Conservation (phyloP, 2,113 vertebrate genomes). For the Lutjanus erythropterus region DNA sequence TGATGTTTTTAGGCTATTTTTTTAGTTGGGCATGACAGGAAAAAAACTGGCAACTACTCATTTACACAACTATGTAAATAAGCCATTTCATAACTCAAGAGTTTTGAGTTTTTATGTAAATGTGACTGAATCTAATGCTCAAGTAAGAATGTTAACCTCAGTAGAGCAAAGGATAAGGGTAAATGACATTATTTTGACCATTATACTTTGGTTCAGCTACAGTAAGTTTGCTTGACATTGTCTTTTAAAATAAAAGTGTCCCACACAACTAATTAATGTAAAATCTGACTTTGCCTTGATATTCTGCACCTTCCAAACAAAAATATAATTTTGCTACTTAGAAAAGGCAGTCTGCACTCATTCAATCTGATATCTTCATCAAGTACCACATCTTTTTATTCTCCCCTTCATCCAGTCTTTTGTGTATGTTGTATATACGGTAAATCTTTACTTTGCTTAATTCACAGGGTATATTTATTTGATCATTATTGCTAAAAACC, state of each 20-base stretch:
- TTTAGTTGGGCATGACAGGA: no score
- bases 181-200: background rate
- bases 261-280: background rate
- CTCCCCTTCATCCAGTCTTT: background rate
- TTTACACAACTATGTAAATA: background rate
- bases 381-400: background rate
- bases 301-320: constrained; percentile 9
- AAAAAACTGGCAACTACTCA: background rate
- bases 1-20: no score
- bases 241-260: background rate
- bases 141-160: background rate
- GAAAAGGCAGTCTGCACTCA: background rate
- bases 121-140: background rate
- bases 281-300: background rate
- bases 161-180: background rate
- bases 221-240: background rate
- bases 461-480: background rate
- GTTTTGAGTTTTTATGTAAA: background rate
- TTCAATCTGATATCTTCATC: background rate
- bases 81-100: background rate
- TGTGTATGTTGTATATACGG: background rate
- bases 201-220: background rate
- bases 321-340: background rate
- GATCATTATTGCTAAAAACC: no score
- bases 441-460: no score